A percentile compares a stretch with the other conserved stretches of the same genome.
phyloP scores from a whole-genome alignment of 2,797 vertebrate species.

The Chelonia mydas region DNA sequence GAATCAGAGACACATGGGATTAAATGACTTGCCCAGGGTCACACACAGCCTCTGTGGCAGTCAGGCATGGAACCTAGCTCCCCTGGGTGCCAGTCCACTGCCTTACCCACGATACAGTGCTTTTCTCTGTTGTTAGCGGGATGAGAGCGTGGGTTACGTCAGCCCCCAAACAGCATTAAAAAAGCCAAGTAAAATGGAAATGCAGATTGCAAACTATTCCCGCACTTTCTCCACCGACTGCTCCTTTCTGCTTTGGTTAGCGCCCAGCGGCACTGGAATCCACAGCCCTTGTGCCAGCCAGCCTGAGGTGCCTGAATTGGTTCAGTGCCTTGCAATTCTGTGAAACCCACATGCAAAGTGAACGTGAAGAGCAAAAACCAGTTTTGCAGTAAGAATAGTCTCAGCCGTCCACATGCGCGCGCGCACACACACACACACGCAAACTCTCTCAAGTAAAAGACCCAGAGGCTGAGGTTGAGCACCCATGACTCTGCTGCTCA shows the following conservation, averaged over 20 bases:
- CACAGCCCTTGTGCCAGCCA: too few species aligned
- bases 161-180: not conserved
- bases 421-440: too few species aligned
- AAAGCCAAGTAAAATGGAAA: not conserved
- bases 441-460: too few species aligned
- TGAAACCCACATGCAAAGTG: not conserved
- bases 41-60: not conserved
- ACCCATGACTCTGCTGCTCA: not conserved
- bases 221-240: not conserved
- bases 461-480: too few species aligned
- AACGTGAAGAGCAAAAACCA: too few species aligned
- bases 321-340: not conserved
- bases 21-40: not conserved
- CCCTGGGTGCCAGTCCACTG: not conserved
- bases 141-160: not conserved
- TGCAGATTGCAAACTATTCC: not conserved
- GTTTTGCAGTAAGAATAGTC: too few species aligned
- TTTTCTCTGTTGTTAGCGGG: not conserved
- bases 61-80: not conserved
- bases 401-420: too few species aligned
- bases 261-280: too few species aligned
- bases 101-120: rapidly evolving
- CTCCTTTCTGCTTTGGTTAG: not conserved
- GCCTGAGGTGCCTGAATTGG: too few species aligned
- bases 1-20: not conserved